Percentiles rank a stretch among this genome's conserved stretches.
Evolutionary conservation across 2,113 vertebrate species (phyloP).

Genomic region (Pontoporia blainvillei): DNA sequence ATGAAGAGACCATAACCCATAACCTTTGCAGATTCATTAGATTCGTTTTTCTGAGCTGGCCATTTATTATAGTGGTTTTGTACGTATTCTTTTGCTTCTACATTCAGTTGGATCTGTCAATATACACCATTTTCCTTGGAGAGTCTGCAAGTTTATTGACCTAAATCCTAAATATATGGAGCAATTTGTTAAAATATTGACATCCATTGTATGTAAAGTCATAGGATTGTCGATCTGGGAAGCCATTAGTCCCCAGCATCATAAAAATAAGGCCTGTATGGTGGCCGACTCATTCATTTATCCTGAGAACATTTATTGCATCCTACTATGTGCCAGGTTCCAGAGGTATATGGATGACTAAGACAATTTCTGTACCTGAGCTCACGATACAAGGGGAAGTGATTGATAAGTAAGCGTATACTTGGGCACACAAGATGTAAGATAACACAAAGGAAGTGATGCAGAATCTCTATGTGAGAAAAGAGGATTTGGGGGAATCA

Average conservation of each 20-base stretch:
- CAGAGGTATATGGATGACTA: too few species aligned
- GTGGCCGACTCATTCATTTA: neutral
- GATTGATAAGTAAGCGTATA: fast-evolving
- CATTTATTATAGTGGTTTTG: neutral
- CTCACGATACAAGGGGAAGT: neutral
- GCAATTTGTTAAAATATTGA: constrained; percentile 19
- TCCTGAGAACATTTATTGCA: fast-evolving
- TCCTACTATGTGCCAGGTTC: neutral
- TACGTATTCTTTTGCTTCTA: neutral
- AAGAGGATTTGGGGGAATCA: neutral
- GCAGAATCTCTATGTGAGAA: neutral
- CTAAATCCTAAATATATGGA: neutral
- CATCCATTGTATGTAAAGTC: neutral
- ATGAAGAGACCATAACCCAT: neutral
- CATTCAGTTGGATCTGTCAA: constrained; percentile 31
- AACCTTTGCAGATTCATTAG: neutral
- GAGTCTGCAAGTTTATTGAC: neutral
- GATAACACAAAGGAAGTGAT: neutral
- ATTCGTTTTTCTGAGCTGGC: neutral
- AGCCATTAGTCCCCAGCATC: neutral
- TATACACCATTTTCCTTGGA: neutral
- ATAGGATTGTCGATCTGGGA: neutral
- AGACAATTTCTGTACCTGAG: neutral
- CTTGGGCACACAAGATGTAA: neutral
- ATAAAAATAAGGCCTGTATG: neutral